Evolutionary conservation across 2,888 invertebrate genomes (phyloP).

Genomic region (Lepidochrysops patricia): DNA sequence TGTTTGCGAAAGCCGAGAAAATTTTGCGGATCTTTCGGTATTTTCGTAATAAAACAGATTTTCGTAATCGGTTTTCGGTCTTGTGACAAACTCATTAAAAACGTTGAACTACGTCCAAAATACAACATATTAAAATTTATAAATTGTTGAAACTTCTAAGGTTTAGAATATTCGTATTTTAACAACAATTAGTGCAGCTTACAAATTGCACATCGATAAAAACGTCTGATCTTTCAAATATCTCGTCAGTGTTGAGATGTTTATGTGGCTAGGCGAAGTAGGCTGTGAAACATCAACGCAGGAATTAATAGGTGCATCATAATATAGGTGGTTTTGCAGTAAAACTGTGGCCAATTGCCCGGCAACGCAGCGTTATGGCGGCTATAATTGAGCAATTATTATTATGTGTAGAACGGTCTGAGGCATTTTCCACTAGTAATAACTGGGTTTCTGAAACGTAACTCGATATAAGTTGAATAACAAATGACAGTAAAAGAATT

Average conservation of each 20-base stretch:
- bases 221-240: constrained; percentile 1
- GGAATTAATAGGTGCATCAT: not conserved
- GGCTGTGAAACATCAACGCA: not conserved
- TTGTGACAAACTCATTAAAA: no score
- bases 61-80: no score
- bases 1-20: no score
- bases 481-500: no score
- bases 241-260: not conserved
- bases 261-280: not conserved
- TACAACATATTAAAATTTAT: no score
- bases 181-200: not conserved
- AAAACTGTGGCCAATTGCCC: not conserved
- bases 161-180: no score
- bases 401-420: not conserved
- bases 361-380: not conserved
- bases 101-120: no score
- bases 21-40: no score
- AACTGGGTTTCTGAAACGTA: no score
- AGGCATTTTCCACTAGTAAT: not conserved
- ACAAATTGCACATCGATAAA: not conserved
- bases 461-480: no score
- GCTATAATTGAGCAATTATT: not conserved
- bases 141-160: no score
- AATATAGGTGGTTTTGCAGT: not conserved
- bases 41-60: no score